A percentile compares a stretch with the other conserved stretches of the same genome.
Evolutionary conservation across 2,113 vertebrate genomes (phyloP).

Genomic region (Pao palembangensis): DNA sequence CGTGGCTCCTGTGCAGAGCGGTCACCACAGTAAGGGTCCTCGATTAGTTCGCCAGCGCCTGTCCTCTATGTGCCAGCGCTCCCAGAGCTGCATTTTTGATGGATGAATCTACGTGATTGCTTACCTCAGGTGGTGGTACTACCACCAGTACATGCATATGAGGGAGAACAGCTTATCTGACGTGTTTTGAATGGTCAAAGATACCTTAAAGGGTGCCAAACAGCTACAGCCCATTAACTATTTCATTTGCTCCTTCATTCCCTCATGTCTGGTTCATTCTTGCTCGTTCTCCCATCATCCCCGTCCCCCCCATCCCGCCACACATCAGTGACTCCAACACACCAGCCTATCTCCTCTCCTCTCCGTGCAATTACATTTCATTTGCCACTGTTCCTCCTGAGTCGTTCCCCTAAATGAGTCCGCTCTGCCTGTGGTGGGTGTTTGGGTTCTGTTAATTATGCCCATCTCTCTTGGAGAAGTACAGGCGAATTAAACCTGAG

Average conservation of each 20-base stretch:
- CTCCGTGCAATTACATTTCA: constrained; percentile 74
- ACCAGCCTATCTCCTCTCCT: constrained; percentile 49
- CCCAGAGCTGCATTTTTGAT: no score
- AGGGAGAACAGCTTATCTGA: no score
- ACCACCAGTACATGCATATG: no score
- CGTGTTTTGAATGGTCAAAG: background rate
- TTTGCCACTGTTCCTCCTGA: constrained; percentile 67
- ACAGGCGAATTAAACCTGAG: constrained; percentile 59
- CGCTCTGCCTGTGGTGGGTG: constrained; percentile 54
- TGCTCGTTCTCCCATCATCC: constrained; percentile 22
- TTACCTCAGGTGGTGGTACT: no score
- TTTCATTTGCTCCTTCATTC: constrained; percentile 55
- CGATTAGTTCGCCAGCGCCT: no score
- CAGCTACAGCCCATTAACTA: constrained; percentile 20
- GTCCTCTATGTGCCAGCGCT: no score
- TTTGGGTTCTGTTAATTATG: constrained; percentile 67
- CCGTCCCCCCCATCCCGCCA: constrained; percentile 13
- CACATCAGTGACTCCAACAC: constrained; percentile 49
- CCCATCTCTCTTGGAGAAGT: constrained; percentile 49
- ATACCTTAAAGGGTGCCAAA: constrained; percentile 1
- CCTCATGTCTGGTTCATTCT: constrained; percentile 47
- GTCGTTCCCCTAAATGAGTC: constrained; percentile 67
- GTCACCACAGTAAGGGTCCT: no score
- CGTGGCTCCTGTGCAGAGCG: no score
- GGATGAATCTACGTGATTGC: no score